Evolutionary conservation across 1,140 invertebrate genomes (phyloP).

Genomic region (Drosophila mayri): DNA sequence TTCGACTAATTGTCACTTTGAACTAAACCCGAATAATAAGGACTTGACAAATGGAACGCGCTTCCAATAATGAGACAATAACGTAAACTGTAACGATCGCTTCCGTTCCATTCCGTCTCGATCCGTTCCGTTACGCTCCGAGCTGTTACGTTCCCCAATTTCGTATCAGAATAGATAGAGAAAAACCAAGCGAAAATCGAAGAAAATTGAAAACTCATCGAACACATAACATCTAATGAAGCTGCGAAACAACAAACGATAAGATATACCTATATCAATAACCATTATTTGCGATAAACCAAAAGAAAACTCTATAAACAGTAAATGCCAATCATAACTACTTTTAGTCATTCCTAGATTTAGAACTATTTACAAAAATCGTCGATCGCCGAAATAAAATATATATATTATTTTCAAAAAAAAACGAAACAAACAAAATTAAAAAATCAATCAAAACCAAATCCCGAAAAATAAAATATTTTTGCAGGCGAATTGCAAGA

Average conservation of each 20-base stretch:
- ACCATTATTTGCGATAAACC: constrained; percentile 56
- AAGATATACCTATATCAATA: constrained; percentile 47
- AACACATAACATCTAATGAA: constrained; percentile 84
- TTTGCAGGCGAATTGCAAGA: constrained; percentile 87
- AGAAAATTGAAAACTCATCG: constrained; percentile 55
- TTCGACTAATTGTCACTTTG: constrained; percentile 61
- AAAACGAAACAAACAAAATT: constrained; percentile 13
- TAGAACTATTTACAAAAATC: constrained; percentile 35
- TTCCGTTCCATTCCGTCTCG: constrained; percentile 28
- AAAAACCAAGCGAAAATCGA: constrained; percentile 40
- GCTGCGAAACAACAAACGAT: constrained; percentile 59
- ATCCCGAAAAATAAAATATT: constrained; percentile 60
- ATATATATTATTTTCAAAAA: not conserved
- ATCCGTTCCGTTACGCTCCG: constrained; percentile 24
- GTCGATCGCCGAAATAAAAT: constrained; percentile 26
- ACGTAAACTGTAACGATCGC: constrained; percentile 52
- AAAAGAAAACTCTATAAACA: constrained; percentile 56
- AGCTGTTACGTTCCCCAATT: constrained; percentile 8
- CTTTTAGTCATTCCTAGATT: constrained; percentile 46
- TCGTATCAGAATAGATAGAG: constrained; percentile 29
- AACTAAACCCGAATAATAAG: constrained; percentile 51
- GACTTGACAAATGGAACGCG: constrained; percentile 17
- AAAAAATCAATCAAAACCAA: constrained; percentile 43
- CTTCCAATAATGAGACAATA: constrained; percentile 37
- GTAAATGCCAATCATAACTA: constrained; percentile 51